These are phyloP conservation scores for Mesoclemmys tuberculata DNA, from an alignment of 2,113 vertebrate genomes.

Conservation along the genomic window DNA sequence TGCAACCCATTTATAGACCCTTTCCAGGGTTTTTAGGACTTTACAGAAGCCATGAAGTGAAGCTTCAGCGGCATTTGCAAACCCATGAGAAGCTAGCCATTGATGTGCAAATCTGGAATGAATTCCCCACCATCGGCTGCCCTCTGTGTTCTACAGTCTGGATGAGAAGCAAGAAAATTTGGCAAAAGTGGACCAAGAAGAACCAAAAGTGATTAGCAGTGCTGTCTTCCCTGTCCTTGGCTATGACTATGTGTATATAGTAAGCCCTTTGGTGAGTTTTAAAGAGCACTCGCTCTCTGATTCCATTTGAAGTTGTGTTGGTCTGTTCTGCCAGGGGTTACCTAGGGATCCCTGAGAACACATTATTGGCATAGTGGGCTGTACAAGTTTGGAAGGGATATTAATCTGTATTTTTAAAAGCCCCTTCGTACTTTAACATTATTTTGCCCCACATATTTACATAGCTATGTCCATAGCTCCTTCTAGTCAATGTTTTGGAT, in stretches of 20 bases:
- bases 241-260: background rate
- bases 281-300: background rate
- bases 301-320: background rate
- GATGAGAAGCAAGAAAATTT: no score
- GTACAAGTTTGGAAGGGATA: background rate
- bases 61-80: background rate
- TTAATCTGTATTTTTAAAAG: background rate
- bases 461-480: background rate
- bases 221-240: background rate
- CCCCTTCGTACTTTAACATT: background rate
- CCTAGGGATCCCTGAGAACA: background rate
- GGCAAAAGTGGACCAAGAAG: accelerated
- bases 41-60: background rate
- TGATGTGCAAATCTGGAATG: accelerated
- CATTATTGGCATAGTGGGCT: background rate
- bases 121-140: accelerated
- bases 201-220: accelerated
- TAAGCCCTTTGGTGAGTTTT: background rate
- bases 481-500: background rate
- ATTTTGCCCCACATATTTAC: background rate
- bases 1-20: accelerated
- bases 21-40: accelerated
- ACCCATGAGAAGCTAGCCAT: background rate
- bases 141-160: accelerated
- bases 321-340: background rate